These are phyloP conservation scores for Psephotus haematonotus DNA, from an alignment of 2,113 vertebrate genomes.

Conservation along the genomic window DNA sequence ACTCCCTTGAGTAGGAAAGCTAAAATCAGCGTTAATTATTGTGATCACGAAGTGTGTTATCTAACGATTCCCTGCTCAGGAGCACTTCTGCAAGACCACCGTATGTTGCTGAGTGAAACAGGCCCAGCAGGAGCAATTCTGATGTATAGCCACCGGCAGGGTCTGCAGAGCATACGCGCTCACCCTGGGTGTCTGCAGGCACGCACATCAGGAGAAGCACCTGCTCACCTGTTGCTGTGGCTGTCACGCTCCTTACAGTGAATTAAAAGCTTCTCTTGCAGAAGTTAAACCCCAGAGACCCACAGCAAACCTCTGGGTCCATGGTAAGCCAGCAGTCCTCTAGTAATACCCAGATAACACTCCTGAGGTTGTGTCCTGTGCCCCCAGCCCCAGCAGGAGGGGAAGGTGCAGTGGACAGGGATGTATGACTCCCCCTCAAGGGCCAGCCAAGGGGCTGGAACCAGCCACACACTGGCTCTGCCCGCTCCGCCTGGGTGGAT, in stretches of 20 bases:
- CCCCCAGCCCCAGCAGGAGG: accelerated
- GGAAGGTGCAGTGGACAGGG: background rate
- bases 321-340: accelerated
- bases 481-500: accelerated
- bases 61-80: background rate
- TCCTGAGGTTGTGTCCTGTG: background rate
- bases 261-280: background rate
- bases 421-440: too few species aligned
- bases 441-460: accelerated
- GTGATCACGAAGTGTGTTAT: accelerated
- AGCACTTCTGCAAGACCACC: background rate
- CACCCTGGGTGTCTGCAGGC: background rate
- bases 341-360: accelerated
- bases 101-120: background rate
- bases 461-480: accelerated
- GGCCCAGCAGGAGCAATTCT: background rate
- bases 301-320: accelerated
- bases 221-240: background rate
- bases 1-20: background rate
- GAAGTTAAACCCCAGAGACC: background rate
- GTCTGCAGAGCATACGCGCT: accelerated
- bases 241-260: too few species aligned
- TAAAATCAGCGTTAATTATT: accelerated
- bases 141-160: background rate
- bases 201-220: accelerated